Base-by-base conservation (phyloP, 2,113 vertebrate species). In the Nestor notabilis region DNA sequence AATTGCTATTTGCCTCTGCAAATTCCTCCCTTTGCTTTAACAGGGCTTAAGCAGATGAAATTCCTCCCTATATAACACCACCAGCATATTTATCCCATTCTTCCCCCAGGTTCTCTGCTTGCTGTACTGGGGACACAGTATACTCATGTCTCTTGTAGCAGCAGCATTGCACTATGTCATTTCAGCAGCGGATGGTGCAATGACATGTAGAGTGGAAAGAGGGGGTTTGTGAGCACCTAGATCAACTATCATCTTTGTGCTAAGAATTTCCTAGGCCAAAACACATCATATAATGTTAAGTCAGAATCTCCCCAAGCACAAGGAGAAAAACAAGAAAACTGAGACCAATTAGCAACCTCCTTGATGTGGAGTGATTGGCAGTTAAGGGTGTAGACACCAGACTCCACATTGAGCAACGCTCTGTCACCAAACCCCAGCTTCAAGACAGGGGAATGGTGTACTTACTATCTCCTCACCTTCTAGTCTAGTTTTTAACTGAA, bases 41-140 rank as follows among this genome's bases (percentile, higher is more conserved):
- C 5, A 53, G 28, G 23, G 28, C 5, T 43, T 64, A 52, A 66
- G 15, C 46, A 89, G 47, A 33, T 6, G 9, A 49, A 70, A 80
- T 60, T 66, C 43, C 64, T 16, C 33, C 43, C 53, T 11, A 0
- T 21, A 13, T 50, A 68, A 88, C 31, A 70, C 11, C 31, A 53
- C 2, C 65, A 82, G 65, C 18, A 24, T 2, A 3, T 35, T 77
- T 63, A 60, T 35, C 18, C 9, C 31, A 2, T 17, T 86, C 8
- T 83, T 41, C 17, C n/a, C 33, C 8, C 27, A 25, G 33, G 46
- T 69, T 52, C 65, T 78, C 11, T 61, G 25, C 49, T 27, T 15
- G 20, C 44, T 52, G 5, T 25, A 37, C 1, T 16, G 5, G 44
- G 52, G 41, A 17, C 37, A 5, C 0, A 5, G 15, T 2, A 6